Conservation (phyloP, 2,888 invertebrate genomes). For the Stenolophus ochropezus region DNA sequence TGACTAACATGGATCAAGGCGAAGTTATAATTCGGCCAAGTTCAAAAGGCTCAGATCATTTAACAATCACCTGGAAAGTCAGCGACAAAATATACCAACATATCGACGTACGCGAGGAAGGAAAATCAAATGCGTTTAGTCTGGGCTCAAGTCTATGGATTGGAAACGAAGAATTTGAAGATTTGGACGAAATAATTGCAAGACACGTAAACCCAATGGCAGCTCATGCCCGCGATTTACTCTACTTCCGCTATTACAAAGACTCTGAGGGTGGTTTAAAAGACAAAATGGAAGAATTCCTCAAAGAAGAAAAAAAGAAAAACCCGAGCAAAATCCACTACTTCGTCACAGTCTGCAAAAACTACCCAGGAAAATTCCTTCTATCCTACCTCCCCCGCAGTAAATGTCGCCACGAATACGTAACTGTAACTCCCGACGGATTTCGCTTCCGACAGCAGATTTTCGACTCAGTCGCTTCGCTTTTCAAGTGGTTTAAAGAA, state of each 20-base stretch:
- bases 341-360: conserved; percentile 87
- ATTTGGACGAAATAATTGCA: conserved; percentile 99
- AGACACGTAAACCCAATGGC: conserved; percentile 98
- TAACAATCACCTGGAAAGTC: conserved; percentile 99
- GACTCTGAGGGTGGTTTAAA: conserved; percentile 85
- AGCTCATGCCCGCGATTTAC: conserved; percentile 90
- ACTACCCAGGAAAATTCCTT: conserved; percentile 93
- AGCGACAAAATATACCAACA: conserved; percentile 95
- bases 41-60: conserved; percentile 95
- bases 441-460: conserved; percentile 91
- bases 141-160: conserved; percentile 93
- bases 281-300: conserved; percentile 90
- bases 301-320: conserved; percentile 92
- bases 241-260: conserved; percentile 93
- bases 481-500: conserved; percentile 98
- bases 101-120: conserved; percentile 96
- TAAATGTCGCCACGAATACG: conserved; percentile 91
- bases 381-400: conserved; percentile 94
- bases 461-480: conserved; percentile 86
- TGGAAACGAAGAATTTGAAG: conserved; percentile 95
- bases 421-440: conserved; percentile 94
- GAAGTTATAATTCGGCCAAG: conserved; percentile 97
- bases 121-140: conserved; percentile 97
- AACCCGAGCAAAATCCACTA: conserved; percentile 93
- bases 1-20: conserved; percentile 95